Evolutionary conservation across 1,140 invertebrate genomes (phyloP).

Genomic region (Pteromalus puparum): DNA sequence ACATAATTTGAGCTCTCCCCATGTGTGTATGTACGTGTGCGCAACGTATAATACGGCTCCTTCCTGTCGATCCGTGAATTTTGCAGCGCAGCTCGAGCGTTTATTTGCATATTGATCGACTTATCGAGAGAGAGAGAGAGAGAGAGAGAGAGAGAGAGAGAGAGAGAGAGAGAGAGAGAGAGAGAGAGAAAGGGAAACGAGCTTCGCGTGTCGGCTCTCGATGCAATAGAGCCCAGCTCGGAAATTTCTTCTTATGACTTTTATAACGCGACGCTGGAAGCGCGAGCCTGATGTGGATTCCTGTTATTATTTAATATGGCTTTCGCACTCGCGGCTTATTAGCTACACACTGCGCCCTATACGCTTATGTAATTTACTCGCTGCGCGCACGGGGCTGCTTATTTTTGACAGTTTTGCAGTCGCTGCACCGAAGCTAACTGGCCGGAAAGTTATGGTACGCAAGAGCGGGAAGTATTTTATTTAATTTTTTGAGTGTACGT

Average conservation of each 20-base stretch:
- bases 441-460: neutral
- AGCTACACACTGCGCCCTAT: neutral
- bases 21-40: neutral
- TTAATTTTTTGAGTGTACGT: neutral
- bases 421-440: neutral
- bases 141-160: neutral
- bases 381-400: neutral
- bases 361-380: conserved; percentile 7
- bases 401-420: conserved; percentile 3
- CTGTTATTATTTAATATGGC: conserved; percentile 38
- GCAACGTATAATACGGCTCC: neutral
- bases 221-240: neutral
- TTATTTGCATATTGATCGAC: conserved; percentile 54
- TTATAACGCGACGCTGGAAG: neutral
- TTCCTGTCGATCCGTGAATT: conserved; percentile 36
- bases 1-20: conserved; percentile 46
- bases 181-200: neutral
- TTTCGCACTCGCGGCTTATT: conserved; percentile 8
- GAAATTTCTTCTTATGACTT: neutral
- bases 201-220: neutral
- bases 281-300: neutral
- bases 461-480: neutral
- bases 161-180: too few relatives aligned
- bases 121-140: conserved; percentile 39
- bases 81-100: neutral